Conservation (phyloP, 2,113 vertebrate species). For the Agapornis roseicollis region DNA sequence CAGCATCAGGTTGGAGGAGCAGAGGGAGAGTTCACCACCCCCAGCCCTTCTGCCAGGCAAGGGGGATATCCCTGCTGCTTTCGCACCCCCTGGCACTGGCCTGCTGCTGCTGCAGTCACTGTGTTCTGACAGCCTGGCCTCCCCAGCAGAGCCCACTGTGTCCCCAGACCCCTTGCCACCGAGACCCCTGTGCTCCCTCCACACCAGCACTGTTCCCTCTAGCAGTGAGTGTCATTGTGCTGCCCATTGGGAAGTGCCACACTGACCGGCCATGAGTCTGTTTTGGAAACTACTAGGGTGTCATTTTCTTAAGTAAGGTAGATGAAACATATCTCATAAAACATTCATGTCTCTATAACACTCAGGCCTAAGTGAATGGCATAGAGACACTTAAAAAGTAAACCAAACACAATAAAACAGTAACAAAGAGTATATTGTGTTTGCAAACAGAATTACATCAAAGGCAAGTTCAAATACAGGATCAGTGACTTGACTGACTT, state of each 20-base stretch:
- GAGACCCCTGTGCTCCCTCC: not conserved
- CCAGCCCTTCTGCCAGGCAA: not conserved
- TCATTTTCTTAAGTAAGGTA: not conserved
- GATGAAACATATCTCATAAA: not conserved
- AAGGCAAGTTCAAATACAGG: not conserved
- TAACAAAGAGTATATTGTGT: not conserved
- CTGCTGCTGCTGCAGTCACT: not conserved
- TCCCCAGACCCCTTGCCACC: rapidly evolving
- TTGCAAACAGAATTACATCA: not conserved
- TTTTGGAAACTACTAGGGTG: not conserved
- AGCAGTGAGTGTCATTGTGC: not conserved
- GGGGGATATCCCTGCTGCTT: not conserved
- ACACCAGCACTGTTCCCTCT: rapidly evolving
- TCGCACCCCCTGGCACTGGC: not conserved
- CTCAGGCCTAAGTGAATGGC: constrained; percentile 25
- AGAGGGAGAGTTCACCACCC: not conserved
- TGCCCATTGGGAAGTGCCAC: rapidly evolving
- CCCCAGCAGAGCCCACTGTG: rapidly evolving
- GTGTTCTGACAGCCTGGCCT: rapidly evolving
- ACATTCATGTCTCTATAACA: not conserved
- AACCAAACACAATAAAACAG: constrained; percentile 23
- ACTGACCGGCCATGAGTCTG: not conserved
- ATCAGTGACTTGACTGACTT: not conserved
- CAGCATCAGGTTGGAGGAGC: not conserved
- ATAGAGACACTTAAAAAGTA: not conserved